Evolutionary conservation across 1,140 invertebrate species (phyloP).

Genomic region (Brachionus plicatilis): DNA sequence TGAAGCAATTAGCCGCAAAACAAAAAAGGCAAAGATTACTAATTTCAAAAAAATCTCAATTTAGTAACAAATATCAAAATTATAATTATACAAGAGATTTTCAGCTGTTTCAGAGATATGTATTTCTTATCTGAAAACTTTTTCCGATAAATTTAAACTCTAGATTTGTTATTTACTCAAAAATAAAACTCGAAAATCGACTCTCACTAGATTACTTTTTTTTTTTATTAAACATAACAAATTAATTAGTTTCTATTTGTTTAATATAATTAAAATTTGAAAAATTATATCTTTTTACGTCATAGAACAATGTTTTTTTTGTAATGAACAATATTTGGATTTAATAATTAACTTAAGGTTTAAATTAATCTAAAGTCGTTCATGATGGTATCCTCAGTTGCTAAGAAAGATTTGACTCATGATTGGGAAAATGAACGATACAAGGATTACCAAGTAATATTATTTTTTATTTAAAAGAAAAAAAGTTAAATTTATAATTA

Average conservation of each 20-base stretch:
- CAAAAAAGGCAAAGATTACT: not conserved
- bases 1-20: not conserved
- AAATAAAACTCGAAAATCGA: not conserved
- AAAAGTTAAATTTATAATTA: too few relatives aligned
- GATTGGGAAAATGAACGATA: slow-evolving; percentile 30
- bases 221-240: not conserved
- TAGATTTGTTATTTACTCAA: too few relatives aligned
- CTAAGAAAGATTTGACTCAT: slow-evolving; percentile 1
- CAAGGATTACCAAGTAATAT: slow-evolving; percentile 24
- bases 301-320: not conserved
- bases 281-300: not conserved
- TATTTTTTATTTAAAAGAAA: not conserved
- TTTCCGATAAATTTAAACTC: not conserved
- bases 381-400: slow-evolving; percentile 24
- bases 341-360: not conserved
- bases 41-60: not conserved
- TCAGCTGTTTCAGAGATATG: not conserved
- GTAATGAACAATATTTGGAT: not conserved
- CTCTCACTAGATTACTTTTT: not conserved
- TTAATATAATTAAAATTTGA: not conserved
- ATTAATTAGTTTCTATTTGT: not conserved
- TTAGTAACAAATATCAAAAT: not conserved
- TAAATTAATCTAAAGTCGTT: not conserved
- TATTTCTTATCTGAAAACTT: not conserved
- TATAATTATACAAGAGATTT: not conserved